Percentiles rank a stretch among this genome's conserved stretches.
Conservation (phyloP, 2,113 vertebrate species). For the Nerophis lumbriciformis region DNA sequence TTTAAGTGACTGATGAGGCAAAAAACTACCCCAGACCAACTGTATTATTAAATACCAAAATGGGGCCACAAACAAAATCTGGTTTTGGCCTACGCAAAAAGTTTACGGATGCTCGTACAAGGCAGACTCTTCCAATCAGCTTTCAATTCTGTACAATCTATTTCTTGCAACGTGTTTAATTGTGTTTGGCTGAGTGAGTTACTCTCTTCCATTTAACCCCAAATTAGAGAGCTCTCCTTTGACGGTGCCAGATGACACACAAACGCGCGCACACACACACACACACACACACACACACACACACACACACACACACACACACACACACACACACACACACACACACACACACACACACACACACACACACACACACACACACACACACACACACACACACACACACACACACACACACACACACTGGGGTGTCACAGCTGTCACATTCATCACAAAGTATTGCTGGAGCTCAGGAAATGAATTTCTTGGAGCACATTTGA, state of each 20-base stretch:
- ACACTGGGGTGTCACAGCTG: constrained; percentile 50
- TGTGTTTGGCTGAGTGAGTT: constrained; percentile 37
- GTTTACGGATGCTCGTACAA: background rate
- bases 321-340: constrained; percentile 5
- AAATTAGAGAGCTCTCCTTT: constrained; percentile 52
- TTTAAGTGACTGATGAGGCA: too few species aligned
- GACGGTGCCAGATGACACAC: constrained; percentile 51
- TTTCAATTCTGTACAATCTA: constrained; percentile 10
- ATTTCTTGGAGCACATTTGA: constrained; percentile 49
- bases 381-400: constrained; percentile 1
- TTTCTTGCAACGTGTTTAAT: constrained; percentile 17
- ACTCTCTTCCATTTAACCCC: constrained; percentile 49
- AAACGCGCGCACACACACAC: constrained; percentile 10
- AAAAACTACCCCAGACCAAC: too few species aligned
- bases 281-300: background rate
- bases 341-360: constrained; percentile 17
- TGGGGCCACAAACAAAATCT: too few species aligned
- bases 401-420: constrained; percentile 2
- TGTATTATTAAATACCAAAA: background rate
- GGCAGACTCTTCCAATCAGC: constrained; percentile 15
- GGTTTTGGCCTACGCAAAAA: background rate
- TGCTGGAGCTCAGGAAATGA: constrained; percentile 56
- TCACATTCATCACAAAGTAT: constrained; percentile 57
- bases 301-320: constrained; percentile 15
- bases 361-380: constrained; percentile 5